Evolutionary conservation across 2,113 vertebrate species (phyloP), one percentile per base, ranked within the genome.

Genomic region (Cricetomys ansorgei): DNA sequence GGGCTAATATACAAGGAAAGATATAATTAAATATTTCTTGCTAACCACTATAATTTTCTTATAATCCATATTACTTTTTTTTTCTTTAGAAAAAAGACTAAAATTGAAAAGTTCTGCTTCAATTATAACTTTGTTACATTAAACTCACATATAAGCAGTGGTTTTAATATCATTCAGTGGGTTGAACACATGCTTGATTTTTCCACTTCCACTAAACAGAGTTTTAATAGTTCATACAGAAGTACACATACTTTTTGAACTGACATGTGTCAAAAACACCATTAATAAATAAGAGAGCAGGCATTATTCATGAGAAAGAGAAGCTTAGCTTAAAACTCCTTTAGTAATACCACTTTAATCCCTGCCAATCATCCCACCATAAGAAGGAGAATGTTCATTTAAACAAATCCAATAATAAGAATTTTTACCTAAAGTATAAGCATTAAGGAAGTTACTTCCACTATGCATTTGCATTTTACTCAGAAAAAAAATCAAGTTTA

Each of bases 51-150:
- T 29, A 95, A 43, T 92, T 77, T 79, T 57, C 21, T 76, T 80
- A 50, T 89, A 96, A 97, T 95, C 94, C 96, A 95, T 92, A 92
- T 16, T 92, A 88, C 57, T 64, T 2, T 73, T 11, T 86, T 11
- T 31, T 17, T 73, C 11, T 86, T 11, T 31, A 15, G 29, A 25
- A 55, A 59, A 90, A 96, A 88, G 96, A 50, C 43, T 96, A 48
- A 55, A 86, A 92, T 96, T 96, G 84, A 67, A 92, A 93, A n/a
- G 40, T 16, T 5, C 94, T 65, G 37, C 4, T 96, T 98, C 94
- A 97, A 93, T 97, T 96, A 97, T 81, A 43, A n/a, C 62, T 92
- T 97, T 93, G 76, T 88, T 86, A n/a, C 48, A 97, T 7, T 1
- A 11, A 96, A 97, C 94, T 45, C 9, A 64, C 40, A 80, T 93